Percentiles rank a stretch among this genome's conserved stretches.
Evolutionary conservation across 2,113 vertebrate species (phyloP).

Genomic region (Regulus satrapa): DNA sequence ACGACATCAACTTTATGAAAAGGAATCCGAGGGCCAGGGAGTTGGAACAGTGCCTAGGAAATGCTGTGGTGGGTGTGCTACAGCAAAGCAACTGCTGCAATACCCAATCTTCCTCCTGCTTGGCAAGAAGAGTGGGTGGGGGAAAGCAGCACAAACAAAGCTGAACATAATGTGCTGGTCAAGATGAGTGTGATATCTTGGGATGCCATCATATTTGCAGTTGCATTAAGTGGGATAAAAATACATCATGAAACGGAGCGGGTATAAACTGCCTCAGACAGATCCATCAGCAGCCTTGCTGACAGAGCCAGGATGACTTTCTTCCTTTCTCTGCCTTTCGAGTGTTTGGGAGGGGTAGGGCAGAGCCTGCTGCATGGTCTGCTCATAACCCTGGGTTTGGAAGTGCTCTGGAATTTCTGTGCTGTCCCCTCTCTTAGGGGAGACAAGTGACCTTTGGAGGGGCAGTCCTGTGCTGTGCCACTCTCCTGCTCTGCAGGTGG

Average conservation of each 20-base stretch:
- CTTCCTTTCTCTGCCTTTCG: neutral
- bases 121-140: neutral
- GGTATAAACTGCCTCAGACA: neutral
- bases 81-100: neutral
- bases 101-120: neutral
- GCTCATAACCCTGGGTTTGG: neutral
- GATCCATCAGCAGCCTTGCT: neutral
- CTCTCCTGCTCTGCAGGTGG: neutral
- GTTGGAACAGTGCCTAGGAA: neutral
- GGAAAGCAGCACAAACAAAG: neutral
- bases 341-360: neutral
- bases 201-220: neutral
- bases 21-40: neutral
- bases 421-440: neutral
- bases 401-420: neutral
- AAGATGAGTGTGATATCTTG: neutral
- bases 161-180: neutral
- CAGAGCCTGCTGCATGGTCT: neutral
- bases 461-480: neutral
- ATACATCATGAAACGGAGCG: neutral
- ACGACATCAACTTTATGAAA: neutral
- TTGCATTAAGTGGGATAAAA: neutral
- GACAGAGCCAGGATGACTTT: neutral
- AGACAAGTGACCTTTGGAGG: neutral
- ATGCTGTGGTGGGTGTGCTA: neutral